A percentile compares a stretch with the other conserved stretches of the same genome.
These are phyloP conservation scores for Procavia capensis DNA, from an alignment of 2,113 vertebrate species.

Conservation along the genomic window DNA sequence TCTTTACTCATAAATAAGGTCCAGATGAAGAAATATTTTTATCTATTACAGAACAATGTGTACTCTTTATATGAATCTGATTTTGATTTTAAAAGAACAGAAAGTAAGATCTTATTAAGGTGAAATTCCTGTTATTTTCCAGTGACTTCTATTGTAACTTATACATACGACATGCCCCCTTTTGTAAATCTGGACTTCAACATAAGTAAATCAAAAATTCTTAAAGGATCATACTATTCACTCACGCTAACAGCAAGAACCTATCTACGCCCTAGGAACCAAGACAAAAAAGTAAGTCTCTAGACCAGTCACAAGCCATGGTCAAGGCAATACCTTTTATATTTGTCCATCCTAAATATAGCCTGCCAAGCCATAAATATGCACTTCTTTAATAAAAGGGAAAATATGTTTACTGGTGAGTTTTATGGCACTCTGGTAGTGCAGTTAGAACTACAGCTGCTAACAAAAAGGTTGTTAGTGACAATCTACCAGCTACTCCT, in stretches of 20 bases:
- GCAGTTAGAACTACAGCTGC: too few species aligned
- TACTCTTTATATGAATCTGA: neutral
- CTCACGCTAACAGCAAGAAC: neutral
- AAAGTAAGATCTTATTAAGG: neutral
- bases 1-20: conserved; percentile 1
- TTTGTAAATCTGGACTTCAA: neutral
- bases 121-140: neutral
- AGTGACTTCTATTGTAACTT: neutral
- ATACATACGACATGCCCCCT: neutral
- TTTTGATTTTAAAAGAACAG: conserved; percentile 23
- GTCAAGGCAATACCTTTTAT: neutral
- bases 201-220: neutral
- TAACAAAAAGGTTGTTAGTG: too few species aligned
- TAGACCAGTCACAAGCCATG: neutral
- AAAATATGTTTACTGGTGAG: neutral
- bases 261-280: neutral
- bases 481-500: too few species aligned
- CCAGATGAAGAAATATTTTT: conserved; percentile 22
- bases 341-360: neutral
- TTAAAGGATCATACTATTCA: neutral
- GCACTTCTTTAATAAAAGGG: neutral
- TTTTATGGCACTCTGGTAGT: neutral
- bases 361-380: too few species aligned
- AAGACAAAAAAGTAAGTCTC: neutral
- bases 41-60: neutral